These are phyloP conservation scores for Colletes latitarsis DNA, from an alignment of 1,140 invertebrate genomes.

Conservation along the genomic window DNA sequence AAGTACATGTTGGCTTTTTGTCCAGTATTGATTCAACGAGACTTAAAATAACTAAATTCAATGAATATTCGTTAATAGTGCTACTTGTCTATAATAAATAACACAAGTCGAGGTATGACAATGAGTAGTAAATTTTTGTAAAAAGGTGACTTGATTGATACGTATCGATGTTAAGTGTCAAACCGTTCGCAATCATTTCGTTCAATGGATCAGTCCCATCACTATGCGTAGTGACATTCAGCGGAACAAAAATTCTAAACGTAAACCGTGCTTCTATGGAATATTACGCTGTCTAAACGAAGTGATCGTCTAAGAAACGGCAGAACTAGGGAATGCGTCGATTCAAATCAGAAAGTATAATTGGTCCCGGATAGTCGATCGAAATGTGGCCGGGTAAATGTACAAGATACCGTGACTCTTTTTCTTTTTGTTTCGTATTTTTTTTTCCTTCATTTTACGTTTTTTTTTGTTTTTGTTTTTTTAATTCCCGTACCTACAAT, in stretches of 20 bases:
- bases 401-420: constrained; percentile 47
- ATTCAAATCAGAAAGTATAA: constrained; percentile 66
- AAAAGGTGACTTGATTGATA: too few relatives aligned
- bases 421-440: not conserved
- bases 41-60: too few relatives aligned
- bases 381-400: constrained; percentile 72
- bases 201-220: not conserved
- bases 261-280: constrained; percentile 22
- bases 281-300: constrained; percentile 31
- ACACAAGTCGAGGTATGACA: too few relatives aligned
- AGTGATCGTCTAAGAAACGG: constrained; percentile 38
- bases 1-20: too few relatives aligned
- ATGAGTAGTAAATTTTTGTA: too few relatives aligned
- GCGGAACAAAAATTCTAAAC: not conserved
- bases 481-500: constrained; percentile 38
- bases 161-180: too few relatives aligned
- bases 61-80: too few relatives aligned
- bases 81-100: too few relatives aligned
- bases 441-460: not conserved
- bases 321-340: constrained; percentile 62
- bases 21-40: too few relatives aligned
- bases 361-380: constrained; percentile 77
- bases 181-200: too few relatives aligned
- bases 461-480: not conserved
- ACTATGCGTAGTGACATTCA: too few relatives aligned